Evolutionary conservation across 2,797 vertebrate species (phyloP), one percentile per base, ranked within the genome.

Genomic region (Cryptoblepharus egeriae): DNA sequence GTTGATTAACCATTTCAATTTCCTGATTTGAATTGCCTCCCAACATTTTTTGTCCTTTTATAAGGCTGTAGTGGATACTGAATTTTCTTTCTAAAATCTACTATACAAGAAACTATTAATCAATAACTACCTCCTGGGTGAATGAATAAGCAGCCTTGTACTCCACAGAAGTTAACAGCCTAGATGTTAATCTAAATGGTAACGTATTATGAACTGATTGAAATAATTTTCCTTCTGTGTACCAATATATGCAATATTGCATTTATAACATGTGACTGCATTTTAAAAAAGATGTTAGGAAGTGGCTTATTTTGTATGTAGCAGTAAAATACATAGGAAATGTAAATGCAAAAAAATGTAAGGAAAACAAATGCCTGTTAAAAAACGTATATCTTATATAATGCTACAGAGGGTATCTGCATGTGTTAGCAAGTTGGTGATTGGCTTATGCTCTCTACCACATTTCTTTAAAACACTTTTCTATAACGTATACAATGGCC

Each of bases 121-220:
- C 55, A 68, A 37, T 84, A 84, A 79, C 82, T 67, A 74, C 18
- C 5, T 49, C 60, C 18, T 68, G 52, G 18, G 76, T 84, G 60
- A 79, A 84, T 84, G 71, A 79, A 42, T 81, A 75, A 75, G 28
- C 76, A 35, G 57, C 35, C 63, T 28, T 84, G 52, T 37, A 74
- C 61, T 84, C 65, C n/a, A 73, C 24, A 39, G 75, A 83, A 72
- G 42, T 30, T 60, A 81, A 81, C 70, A 67, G 35, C 30, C 5
- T 42, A 74, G 69, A 64, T 55, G 28, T 49, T 77, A 65, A 72
- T 72, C 75, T 65, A 64, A 72, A 78, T 45, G 55, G 22, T 77
- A 30, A 63, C n/a, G 5, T 28, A 18, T 5, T 63, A 45, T 24
- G 68, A 58, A 68, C 55, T 67, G 68, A 37, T 60, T 63, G 58